Base-by-base conservation (phyloP, 2,113 vertebrate species). In the Elephas maximus region DNA sequence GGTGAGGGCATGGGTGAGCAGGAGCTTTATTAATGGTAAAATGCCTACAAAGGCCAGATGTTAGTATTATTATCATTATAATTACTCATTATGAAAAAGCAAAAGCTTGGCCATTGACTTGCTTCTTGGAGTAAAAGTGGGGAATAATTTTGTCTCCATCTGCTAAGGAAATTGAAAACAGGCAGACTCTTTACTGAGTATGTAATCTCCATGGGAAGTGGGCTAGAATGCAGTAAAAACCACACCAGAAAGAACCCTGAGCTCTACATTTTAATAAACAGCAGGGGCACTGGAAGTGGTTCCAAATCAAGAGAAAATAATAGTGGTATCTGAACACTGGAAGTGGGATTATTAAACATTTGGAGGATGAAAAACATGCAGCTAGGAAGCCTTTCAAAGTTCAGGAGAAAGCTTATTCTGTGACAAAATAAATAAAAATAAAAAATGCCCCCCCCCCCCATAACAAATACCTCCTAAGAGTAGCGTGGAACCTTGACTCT, bases 81-180 rank as follows among this genome's bases (percentile, higher is more conserved):
- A 89, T 67, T 79, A 53, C 37, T 95, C 88, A 57, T 41, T 63
- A 77, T 2, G 45, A 79, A 95, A 91, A 74, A 73, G 69, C 45
- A 51, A 90, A 94, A 51, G n/a, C 24, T 73, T 94, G 90, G 89
- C 78, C 65, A 76, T 76, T 92, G 69, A 5, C 53, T 86, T 87
- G 88, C 92, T 96, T 97, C 90, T 96, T 96, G 93, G 95, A 93
- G 62, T 73, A 89, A 95, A 96, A 88, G 74, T 74, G 60, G 69
- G 30, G 51, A 96, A 85, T 93, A 92, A 83, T 79, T 92, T 96
- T 96, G 96, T 95, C 94, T 97, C 91, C 96, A 92, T 97, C 84
- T 97, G 95, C 91, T 91, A 88, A 82, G 92, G 82, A 94, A 78
- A 88, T 82, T 3, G 11, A 78, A 93, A 97, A 95, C 94, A 97